Conservation (phyloP, 2,797 vertebrate genomes). For the Syncerus caffer region DNA sequence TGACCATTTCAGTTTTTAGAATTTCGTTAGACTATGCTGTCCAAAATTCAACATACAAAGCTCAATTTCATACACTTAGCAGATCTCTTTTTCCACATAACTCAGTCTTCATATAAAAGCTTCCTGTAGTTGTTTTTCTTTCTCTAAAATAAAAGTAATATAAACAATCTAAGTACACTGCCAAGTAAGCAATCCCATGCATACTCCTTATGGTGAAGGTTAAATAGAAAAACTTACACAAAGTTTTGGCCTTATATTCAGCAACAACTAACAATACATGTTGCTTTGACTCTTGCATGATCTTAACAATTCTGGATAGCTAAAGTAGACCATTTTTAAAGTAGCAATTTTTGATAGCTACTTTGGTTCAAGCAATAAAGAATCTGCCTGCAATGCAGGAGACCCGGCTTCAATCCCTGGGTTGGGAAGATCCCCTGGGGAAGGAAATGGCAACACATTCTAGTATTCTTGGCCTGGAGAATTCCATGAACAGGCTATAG, state of each 20-base stretch:
- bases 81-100: background rate
- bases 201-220: background rate
- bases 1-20: background rate
- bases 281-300: background rate
- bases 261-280: background rate
- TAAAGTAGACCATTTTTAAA: background rate
- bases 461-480: background rate
- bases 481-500: background rate
- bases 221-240: background rate
- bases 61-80: background rate
- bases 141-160: constrained; percentile 33
- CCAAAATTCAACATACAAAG: background rate
- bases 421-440: background rate
- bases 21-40: background rate
- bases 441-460: background rate
- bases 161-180: background rate
- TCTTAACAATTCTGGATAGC: background rate
- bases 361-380: background rate
- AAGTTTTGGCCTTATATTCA: background rate
- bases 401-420: accelerated
- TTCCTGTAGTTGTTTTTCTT: background rate
- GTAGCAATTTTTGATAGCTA: background rate
- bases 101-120: background rate
- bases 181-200: background rate
- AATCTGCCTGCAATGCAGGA: background rate